These are phyloP conservation scores for Thomomys bottae DNA, from an alignment of 2,113 vertebrate species.

Conservation along the genomic window DNA sequence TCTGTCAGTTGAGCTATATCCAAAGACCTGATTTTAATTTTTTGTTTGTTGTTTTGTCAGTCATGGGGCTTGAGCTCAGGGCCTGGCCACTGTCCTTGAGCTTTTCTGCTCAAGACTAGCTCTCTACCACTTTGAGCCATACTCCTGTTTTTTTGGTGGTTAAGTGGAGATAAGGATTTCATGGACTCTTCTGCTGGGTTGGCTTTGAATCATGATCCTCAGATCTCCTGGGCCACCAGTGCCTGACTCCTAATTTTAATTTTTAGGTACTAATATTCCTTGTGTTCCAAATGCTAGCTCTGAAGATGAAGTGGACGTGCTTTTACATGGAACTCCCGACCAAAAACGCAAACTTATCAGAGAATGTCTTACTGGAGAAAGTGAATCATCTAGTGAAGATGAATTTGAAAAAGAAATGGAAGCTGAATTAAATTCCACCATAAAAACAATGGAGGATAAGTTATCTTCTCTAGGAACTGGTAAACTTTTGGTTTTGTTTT, in stretches of 20 bases:
- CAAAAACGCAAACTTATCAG: conserved; percentile 97
- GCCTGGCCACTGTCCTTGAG: no score
- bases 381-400: conserved; percentile 95
- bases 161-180: no score
- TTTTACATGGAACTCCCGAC: conserved; percentile 93
- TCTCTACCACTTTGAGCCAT: no score
- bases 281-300: conserved; percentile 86
- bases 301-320: conserved; percentile 96
- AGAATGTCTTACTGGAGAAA: conserved; percentile 97
- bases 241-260: background rate
- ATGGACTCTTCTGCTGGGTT: no score
- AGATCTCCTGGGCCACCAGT: no score
- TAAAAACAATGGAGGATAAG: conserved; percentile 90
- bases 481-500: conserved; percentile 61
- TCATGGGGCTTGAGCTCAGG: background rate
- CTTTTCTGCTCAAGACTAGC: no score
- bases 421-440: conserved; percentile 92
- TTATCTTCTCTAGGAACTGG: conserved; percentile 85
- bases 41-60: background rate
- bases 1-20: background rate
- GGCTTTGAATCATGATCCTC: no score
- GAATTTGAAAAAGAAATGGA: conserved; percentile 99
- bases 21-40: background rate
- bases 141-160: no score
- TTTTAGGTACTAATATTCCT: conserved; percentile 40